Percentiles rank a stretch among this genome's conserved stretches.
Conservation (phyloP, 2,113 vertebrate genomes). For the Campylomormyrus tamandua region DNA sequence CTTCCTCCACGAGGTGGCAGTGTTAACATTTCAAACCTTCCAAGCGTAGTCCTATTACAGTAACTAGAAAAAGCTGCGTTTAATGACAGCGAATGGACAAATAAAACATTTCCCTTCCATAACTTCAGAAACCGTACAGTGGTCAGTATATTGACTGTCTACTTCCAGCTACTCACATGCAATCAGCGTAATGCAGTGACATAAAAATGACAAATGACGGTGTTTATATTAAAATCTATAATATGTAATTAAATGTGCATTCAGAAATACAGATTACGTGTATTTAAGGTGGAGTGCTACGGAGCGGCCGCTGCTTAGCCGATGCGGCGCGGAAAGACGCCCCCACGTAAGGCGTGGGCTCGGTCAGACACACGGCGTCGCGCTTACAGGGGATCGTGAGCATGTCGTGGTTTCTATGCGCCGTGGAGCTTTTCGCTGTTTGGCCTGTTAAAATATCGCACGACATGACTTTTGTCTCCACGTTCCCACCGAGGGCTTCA, state of each 20-base stretch:
- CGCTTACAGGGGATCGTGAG: neutral
- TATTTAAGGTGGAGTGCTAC: neutral
- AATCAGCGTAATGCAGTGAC: neutral
- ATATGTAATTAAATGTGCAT: neutral
- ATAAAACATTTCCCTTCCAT: neutral
- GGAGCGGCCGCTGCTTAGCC: neutral
- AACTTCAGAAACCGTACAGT: neutral
- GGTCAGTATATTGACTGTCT: neutral
- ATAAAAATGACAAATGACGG: neutral
- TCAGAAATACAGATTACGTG: neutral
- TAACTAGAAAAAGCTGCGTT: neutral
- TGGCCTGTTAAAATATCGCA: neutral
- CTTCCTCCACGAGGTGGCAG: conserved; percentile 61
- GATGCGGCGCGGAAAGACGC: neutral
- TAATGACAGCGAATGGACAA: neutral
- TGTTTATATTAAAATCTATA: neutral
- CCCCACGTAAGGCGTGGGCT: neutral
- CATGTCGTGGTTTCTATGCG: neutral
- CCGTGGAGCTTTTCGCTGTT: neutral
- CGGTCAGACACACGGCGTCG: neutral
- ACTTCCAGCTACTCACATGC: neutral
- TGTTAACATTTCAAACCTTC: conserved; percentile 49
- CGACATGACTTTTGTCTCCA: neutral
- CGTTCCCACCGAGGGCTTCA: neutral
- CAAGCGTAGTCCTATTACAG: neutral